Evolutionary conservation across 2,888 invertebrate species (phyloP).

Genomic region (Nasonia oneida): DNA sequence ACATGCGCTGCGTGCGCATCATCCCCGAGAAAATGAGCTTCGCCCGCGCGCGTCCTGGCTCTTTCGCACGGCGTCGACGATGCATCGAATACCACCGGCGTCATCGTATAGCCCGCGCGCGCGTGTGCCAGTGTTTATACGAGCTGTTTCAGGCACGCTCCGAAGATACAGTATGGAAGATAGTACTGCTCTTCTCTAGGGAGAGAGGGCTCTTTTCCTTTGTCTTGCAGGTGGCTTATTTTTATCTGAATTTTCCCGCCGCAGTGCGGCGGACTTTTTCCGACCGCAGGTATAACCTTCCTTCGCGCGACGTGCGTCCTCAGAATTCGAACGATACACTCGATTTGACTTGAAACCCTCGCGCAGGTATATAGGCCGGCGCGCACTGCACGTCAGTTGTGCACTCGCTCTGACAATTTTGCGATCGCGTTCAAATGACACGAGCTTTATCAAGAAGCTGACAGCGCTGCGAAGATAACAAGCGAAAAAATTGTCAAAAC

Average conservation of each 20-base stretch:
- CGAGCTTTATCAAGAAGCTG: conserved; percentile 4
- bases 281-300: not conserved
- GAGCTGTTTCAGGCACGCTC: not conserved
- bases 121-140: not conserved
- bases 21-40: conserved; percentile 47
- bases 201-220: not conserved
- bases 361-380: not conserved
- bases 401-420: not conserved
- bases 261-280: not conserved
- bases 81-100: conserved; percentile 26
- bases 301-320: not conserved
- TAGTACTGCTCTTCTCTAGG: not conserved
- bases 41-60: not conserved
- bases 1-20: conserved; percentile 33
- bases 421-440: not conserved
- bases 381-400: not conserved
- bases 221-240: not conserved
- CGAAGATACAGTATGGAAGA: not conserved
- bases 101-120: not conserved
- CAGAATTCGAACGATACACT: not conserved
- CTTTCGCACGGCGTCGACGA: conserved; percentile 19
- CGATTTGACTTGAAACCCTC: not conserved
- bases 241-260: not conserved
- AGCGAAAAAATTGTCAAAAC: conserved; percentile 35
- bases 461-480: not conserved